Conservation (phyloP, 2,113 vertebrate genomes). For the Arvicanthis niloticus region DNA sequence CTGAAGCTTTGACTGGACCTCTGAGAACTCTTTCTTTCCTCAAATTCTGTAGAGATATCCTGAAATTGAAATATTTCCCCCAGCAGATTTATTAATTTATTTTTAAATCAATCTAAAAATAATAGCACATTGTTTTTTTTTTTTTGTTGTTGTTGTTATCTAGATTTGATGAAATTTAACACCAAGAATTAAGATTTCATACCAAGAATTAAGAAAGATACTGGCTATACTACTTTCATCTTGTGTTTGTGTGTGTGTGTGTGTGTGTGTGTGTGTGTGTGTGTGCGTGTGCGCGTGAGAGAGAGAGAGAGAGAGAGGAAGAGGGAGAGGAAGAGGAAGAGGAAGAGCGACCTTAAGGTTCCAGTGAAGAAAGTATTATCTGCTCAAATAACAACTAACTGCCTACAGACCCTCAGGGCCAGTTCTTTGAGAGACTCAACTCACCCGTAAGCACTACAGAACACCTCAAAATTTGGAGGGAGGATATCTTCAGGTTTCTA, state of each 20-base stretch:
- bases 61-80: constrained; percentile 66
- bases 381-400: not conserved
- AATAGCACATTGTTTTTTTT: not conserved
- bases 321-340: too few species aligned
- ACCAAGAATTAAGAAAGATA: not conserved
- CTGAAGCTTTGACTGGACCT: accelerated
- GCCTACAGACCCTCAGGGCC: not conserved
- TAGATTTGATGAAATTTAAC: not conserved
- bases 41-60: not conserved
- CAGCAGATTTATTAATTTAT: not conserved
- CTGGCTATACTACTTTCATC: not conserved
- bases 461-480: not conserved
- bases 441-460: not conserved
- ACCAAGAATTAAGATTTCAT: not conserved
- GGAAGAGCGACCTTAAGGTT: not conserved
- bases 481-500: not conserved
- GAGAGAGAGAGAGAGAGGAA: not conserved
- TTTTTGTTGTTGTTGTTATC: constrained; percentile 5
- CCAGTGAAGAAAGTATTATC: not conserved
- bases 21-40: not conserved
- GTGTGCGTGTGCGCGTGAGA: not conserved
- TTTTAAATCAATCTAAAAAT: constrained; percentile 50
- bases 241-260: not conserved
- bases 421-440: not conserved
- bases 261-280: not conserved